Conservation (phyloP, 2,888 invertebrate species). For the Brassicogethes aeneus region DNA sequence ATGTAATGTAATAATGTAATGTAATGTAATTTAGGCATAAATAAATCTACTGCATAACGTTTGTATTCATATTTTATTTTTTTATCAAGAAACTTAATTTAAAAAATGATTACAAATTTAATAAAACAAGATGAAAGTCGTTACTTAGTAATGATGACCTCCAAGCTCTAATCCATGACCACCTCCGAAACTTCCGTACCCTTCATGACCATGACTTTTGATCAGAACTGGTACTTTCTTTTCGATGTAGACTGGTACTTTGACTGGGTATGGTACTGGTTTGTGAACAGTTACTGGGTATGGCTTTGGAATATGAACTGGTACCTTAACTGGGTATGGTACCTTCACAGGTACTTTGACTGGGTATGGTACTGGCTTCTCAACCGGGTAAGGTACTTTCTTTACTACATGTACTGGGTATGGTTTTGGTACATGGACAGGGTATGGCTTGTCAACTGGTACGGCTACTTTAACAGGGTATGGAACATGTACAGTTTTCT, state of each 20-base stretch:
- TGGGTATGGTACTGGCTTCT: constrained; percentile 46
- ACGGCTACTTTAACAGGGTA: constrained; percentile 19
- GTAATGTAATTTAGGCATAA: too few species aligned
- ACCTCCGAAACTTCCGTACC: constrained; percentile 16
- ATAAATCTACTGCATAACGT: too few species aligned
- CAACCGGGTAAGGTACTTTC: constrained; percentile 46
- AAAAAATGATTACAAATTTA: too few species aligned
- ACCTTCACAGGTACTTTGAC: constrained; percentile 43
- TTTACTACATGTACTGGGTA: constrained; percentile 44
- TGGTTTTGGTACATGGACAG: constrained; percentile 42
- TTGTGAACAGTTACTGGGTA: constrained; percentile 37
- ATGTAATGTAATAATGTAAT: too few species aligned
- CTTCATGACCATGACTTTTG: constrained; percentile 25
- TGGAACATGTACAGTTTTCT: constrained; percentile 36
- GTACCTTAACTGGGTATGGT: constrained; percentile 39
- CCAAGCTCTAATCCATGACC: constrained; percentile 17
- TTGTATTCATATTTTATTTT: too few species aligned
- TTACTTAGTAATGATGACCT: constrained; percentile 17
- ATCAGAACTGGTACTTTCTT: constrained; percentile 41
- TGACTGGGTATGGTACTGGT: constrained; percentile 38
- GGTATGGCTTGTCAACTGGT: constrained; percentile 43
- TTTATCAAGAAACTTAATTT: too few species aligned
- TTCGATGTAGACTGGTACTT: constrained; percentile 41
- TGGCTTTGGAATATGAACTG: constrained; percentile 24
- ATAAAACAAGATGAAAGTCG: too few species aligned